Evolutionary conservation across 2,113 vertebrate genomes (phyloP).

Genomic region (Oncorhynchus nerka): DNA sequence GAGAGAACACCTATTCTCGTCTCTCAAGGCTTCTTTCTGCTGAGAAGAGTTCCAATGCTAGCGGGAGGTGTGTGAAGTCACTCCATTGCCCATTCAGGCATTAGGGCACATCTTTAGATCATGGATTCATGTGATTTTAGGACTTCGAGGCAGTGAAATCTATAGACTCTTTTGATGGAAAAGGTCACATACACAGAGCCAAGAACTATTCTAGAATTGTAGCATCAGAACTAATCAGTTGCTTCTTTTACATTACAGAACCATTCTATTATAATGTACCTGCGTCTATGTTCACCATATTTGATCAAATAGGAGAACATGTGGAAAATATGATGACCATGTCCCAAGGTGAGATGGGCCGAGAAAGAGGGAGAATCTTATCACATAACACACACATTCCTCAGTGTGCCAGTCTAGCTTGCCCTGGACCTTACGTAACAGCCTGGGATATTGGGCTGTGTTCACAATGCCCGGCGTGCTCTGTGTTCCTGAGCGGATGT

Average conservation of each 20-base stretch:
- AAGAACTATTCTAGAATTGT: no score
- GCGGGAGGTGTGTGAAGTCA: conserved; percentile 12
- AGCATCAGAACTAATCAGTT: no score
- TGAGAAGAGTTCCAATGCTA: background rate
- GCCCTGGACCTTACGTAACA: background rate
- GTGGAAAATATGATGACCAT: background rate
- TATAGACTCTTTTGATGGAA: no score
- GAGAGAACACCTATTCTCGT: background rate
- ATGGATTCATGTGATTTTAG: background rate
- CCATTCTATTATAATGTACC: no score
- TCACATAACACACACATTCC: background rate
- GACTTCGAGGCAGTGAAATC: background rate
- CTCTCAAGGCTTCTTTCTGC: no score
- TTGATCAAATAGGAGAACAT: background rate
- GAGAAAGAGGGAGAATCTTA: background rate
- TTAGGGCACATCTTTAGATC: background rate
- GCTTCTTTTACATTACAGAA: no score
- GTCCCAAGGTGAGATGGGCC: no score
- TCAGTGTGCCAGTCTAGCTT: background rate
- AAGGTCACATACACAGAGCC: no score
- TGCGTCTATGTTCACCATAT: background rate
- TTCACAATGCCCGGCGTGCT: conserved; percentile 47
- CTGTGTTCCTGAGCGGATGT: conserved; percentile 48
- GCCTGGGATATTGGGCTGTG: conserved; percentile 9
- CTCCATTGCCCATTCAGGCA: conserved; percentile 28